Evolutionary conservation across 2,113 vertebrate genomes (phyloP), one percentile per base, ranked within the genome.

Genomic region (Lontra canadensis): DNA sequence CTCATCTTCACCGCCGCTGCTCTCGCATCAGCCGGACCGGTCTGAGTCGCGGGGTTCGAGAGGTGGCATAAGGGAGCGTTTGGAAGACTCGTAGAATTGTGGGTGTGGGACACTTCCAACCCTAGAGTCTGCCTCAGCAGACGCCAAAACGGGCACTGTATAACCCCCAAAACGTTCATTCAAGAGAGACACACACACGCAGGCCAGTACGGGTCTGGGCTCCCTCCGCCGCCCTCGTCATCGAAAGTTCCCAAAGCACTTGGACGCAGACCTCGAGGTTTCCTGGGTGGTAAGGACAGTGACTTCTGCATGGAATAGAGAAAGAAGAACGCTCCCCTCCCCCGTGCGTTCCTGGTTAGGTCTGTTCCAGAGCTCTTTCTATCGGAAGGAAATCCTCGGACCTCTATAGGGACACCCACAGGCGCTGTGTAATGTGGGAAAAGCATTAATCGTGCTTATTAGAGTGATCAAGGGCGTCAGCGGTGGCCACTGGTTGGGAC

Each of bases 171-270:
- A 20, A 8, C 76, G 7, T 0, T 25, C 47, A 15, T 29, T 61
- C 34, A 67, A 12, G 49, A 29, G 3, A 2, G 3, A 2, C 78
- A 2, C 42, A 1, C 84, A 20, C 52, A 1, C 86, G 3, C n/a
- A 6, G 65, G 1, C 17, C 3, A 65, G n/a, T 36, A 0, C 0
- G 6, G 23, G n/a, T 3, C 0, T 4, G 25, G 17, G 10, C 13
- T 80, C 42, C 3, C 42, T 47, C 15, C 1, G 1, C 11, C 8
- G 6, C 39, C 74, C 42, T 42, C 52, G 15, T 20, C 73, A 10
- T 10, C 9, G 0, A 34, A 82, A 69, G 57, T 31, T 59, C 73
- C 12, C 42, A 44, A 9, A 31, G 15, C 18, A 6, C 61, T 34
- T n/a, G n/a, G 29, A 52, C 7, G 1, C 6, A 5, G 31, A 29